Conservation (phyloP, 2,113 vertebrate species). For the Hystrix cristata region DNA sequence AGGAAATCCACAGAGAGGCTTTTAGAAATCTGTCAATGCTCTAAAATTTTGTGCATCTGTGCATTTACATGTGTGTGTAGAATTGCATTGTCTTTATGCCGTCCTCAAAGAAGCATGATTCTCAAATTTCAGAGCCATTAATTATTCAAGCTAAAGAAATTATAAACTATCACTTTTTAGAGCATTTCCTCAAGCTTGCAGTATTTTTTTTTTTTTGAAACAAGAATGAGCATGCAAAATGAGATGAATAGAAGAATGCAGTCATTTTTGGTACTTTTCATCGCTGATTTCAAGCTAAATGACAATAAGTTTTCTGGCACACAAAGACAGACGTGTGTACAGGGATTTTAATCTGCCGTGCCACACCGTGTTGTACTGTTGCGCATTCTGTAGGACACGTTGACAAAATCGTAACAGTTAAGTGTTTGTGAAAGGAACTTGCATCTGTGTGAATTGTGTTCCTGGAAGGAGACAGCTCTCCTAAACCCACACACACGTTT, state of each 20-base stretch:
- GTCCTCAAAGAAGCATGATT: not conserved
- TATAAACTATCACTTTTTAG: not conserved
- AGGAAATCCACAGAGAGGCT: not conserved
- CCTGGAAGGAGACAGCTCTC: not conserved
- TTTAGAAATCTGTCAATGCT: not conserved
- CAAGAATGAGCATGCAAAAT: not conserved
- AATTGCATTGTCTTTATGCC: not conserved
- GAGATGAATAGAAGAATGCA: not conserved
- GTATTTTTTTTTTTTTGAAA: not conserved
- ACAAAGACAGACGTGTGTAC: accelerated
- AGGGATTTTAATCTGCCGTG: not conserved
- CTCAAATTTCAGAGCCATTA: not conserved
- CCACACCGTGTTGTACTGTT: not conserved
- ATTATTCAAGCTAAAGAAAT: not conserved
- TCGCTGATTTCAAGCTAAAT: not conserved
- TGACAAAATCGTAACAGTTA: not conserved
- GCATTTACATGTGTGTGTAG: no score
- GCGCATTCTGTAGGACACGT: not conserved
- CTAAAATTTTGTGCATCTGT: not conserved
- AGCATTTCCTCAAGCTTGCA: not conserved
- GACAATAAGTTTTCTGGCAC: not conserved
- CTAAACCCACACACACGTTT: not conserved
- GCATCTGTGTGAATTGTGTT: not conserved
- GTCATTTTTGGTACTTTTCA: not conserved
- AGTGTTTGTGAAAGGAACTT: no score